These are phyloP conservation scores for Rhinella marina DNA, from an alignment of 2,797 vertebrate genomes.

Conservation along the genomic window DNA sequence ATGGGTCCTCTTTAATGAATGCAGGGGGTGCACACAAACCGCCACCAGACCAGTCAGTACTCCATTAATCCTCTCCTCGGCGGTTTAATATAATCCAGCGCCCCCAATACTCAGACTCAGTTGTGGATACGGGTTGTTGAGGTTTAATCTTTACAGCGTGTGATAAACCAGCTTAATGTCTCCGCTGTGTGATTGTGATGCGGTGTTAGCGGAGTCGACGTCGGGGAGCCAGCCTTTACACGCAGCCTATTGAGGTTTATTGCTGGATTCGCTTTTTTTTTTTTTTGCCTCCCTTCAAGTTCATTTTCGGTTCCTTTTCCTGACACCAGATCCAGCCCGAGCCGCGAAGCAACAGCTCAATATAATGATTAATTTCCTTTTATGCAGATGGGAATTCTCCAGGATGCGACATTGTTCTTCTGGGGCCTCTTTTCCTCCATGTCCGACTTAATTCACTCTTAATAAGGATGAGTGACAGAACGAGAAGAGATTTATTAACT, in stretches of 20 bases:
- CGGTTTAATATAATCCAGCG: not conserved
- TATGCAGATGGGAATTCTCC: slow-evolving; percentile 58
- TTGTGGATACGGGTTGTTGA: not conserved
- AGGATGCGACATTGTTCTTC: slow-evolving; percentile 53
- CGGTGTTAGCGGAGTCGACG: not conserved
- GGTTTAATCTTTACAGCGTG: slow-evolving; percentile 32
- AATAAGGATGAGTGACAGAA: slow-evolving; percentile 67
- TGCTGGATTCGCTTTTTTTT: not conserved
- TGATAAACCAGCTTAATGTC: slow-evolving; percentile 19
- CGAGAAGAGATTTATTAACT: slow-evolving; percentile 71
- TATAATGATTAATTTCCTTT: slow-evolving; percentile 64
- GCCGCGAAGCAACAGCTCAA: slow-evolving; percentile 3
- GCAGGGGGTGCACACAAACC: not conserved
- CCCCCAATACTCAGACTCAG: not conserved
- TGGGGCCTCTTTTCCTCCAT: slow-evolving; percentile 46
- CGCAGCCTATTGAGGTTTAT: slow-evolving; percentile 52
- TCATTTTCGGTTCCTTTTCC: not conserved
- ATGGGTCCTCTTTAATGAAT: no score
- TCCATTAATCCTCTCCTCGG: not conserved
- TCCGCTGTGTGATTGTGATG: not conserved
- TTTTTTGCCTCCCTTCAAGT: not conserved
- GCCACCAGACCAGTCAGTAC: not conserved
- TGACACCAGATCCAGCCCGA: not conserved
- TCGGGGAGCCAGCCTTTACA: not conserved
- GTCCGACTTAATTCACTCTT: slow-evolving; percentile 60